Conservation (phyloP, 1,140 invertebrate species). For the Odontomachus brunneus region DNA sequence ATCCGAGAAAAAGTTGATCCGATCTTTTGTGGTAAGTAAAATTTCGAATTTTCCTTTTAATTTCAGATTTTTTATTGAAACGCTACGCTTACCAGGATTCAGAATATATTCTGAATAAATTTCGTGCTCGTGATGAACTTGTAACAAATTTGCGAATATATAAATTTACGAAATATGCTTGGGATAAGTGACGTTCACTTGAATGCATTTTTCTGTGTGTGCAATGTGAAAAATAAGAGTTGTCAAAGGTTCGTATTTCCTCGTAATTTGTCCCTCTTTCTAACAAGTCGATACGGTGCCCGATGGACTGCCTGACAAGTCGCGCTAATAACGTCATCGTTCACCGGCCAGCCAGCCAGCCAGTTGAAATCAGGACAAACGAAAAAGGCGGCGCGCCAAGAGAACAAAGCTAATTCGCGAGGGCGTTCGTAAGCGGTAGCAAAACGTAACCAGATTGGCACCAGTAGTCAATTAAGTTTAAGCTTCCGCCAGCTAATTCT, state of each 20-base stretch:
- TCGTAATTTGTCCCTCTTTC: background rate
- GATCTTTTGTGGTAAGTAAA: too few species aligned
- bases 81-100: too few species aligned
- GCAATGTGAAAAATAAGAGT: background rate
- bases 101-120: too few species aligned
- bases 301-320: background rate
- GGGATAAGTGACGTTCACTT: too few species aligned
- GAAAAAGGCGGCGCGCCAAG: background rate
- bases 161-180: too few species aligned
- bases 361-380: background rate
- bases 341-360: background rate
- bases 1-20: too few species aligned
- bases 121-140: too few species aligned
- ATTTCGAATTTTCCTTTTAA: too few species aligned
- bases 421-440: slow-evolving; percentile 12
- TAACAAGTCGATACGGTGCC: background rate
- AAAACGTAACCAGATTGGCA: slow-evolving; percentile 32
- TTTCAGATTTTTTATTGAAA: too few species aligned
- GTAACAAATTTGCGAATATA: too few species aligned
- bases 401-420: slow-evolving; percentile 8
- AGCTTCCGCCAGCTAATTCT: slow-evolving; percentile 40
- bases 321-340: slow-evolving; percentile 9
- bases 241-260: background rate
- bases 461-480: slow-evolving; percentile 50
- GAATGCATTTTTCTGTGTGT: too few species aligned